Evolutionary conservation across 92 coral and sea anemone genomes (phyloP), one percentile per base, ranked within the genome.

Genomic region (Diadumene lineata): DNA sequence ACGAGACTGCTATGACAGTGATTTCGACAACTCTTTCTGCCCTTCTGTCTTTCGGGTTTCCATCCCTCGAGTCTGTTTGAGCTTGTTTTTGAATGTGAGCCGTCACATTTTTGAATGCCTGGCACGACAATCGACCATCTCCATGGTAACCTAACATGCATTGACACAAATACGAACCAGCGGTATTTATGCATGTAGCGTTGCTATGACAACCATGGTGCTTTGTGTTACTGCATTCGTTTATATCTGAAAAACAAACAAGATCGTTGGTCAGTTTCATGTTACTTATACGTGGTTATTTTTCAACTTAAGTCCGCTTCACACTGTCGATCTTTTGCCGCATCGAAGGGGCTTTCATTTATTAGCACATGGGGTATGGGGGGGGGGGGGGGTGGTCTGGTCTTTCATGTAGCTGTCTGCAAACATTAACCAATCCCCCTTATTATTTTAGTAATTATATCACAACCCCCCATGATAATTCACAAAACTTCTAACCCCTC

Each of bases 11-110:
- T 43, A 83, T 81, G 1, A 83, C 87, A 51, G 78, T 25, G 21
- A 83, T 83, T 64, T 83, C 87, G 0, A 62, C 31, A 78, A 56
- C 18, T 81, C 87, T 66, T 50, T 24, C 10, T n/a, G n/a, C n/a
- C n/a, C n/a, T n/a, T n/a, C n/a, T n/a, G n/a, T n/a, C n/a, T n/a
- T n/a, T n/a, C n/a, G n/a, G n/a, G n/a, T n/a, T n/a, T n/a, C n/a
- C n/a, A n/a, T n/a, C n/a, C n/a, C n/a, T n/a, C n/a, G n/a, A n/a
- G n/a, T n/a, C n/a, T n/a, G n/a, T n/a, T n/a, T n/a, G n/a, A n/a
- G n/a, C n/a, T n/a, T n/a, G n/a, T 26, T 23, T 34, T 69, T 43
- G 27, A 18, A 16, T 4, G 61, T 44, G 50, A 1, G 61, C n/a
- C 22, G 56, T 44, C 58, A 25, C 34, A 22, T 22, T 17, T 1